Percentiles rank a stretch among this genome's conserved stretches.
Conservation (phyloP, 2,113 vertebrate genomes). For the Etheostoma cragini region DNA sequence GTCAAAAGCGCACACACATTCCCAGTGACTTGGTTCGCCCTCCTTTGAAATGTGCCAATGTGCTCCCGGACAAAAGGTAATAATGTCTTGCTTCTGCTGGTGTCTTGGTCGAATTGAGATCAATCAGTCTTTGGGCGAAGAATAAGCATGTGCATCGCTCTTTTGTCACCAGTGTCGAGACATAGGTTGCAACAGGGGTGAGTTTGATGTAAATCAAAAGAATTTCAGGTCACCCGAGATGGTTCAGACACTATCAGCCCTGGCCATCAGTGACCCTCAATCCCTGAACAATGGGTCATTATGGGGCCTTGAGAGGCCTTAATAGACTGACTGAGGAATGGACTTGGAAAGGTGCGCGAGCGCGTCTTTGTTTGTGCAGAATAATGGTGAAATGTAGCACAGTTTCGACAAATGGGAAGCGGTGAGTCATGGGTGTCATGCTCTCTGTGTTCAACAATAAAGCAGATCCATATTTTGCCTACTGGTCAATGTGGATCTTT, state of each 20-base stretch:
- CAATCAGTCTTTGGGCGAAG: conserved; percentile 72
- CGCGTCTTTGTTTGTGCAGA: conserved; percentile 34
- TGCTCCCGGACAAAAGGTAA: conserved; percentile 72
- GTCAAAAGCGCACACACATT: conserved; percentile 44
- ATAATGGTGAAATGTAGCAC: conserved; percentile 42
- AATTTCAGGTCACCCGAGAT: conserved; percentile 62
- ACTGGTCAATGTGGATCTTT: not conserved
- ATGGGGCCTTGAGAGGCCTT: conserved; percentile 72
- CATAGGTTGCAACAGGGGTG: conserved; percentile 61
- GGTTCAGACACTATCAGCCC: conserved; percentile 76
- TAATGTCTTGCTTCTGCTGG: conserved; percentile 68
- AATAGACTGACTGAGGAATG: conserved; percentile 80
- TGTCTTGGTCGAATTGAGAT: conserved; percentile 75
- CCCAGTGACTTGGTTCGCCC: conserved; percentile 53
- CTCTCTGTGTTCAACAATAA: conserved; percentile 7
- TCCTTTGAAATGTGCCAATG: conserved; percentile 74
- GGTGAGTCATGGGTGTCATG: not conserved
- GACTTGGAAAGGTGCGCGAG: conserved; percentile 59
- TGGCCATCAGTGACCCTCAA: conserved; percentile 78
- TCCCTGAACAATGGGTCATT: conserved; percentile 82
- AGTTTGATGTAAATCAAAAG: conserved; percentile 80
- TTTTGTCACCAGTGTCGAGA: conserved; percentile 75
- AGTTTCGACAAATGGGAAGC: conserved; percentile 13
- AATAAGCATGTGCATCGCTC: conserved; percentile 74
- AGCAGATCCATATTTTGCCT: conserved; percentile 13